These are phyloP conservation scores for Anguilla obscura DNA, from an alignment of 2,797 vertebrate species.

Conservation along the genomic window DNA sequence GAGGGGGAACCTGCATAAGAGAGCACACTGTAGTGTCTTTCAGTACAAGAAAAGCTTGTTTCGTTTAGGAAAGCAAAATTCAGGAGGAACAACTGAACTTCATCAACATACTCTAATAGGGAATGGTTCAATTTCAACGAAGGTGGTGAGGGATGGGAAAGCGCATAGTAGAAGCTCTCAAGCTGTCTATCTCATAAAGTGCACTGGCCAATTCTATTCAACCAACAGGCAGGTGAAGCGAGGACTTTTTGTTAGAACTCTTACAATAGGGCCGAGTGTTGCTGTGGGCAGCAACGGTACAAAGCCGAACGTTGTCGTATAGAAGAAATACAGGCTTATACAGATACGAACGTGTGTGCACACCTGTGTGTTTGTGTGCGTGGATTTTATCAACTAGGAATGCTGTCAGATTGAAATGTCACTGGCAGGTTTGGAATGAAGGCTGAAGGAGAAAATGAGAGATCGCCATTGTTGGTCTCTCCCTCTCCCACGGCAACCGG, in stretches of 20 bases:
- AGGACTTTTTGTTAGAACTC: background rate
- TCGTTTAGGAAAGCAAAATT: background rate
- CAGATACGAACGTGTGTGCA: background rate
- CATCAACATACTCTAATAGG: background rate
- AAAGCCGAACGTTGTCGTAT: slow-evolving; percentile 11
- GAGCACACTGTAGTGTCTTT: slow-evolving; percentile 7
- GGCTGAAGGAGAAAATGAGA: slow-evolving; percentile 8
- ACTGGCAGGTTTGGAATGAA: slow-evolving; percentile 30
- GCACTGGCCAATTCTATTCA: slow-evolving; percentile 29
- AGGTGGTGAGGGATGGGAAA: background rate
- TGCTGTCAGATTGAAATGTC: slow-evolving; percentile 41
- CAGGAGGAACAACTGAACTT: slow-evolving; percentile 9
- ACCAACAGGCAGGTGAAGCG: background rate
- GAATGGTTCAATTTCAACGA: background rate
- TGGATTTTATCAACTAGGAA: slow-evolving; percentile 21
- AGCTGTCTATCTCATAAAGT: slow-evolving; percentile 24
- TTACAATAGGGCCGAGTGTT: background rate
- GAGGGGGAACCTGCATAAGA: background rate
- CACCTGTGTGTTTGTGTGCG: slow-evolving; percentile 17
- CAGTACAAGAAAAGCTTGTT: background rate
- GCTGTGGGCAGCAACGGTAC: background rate
- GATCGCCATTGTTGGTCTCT: slow-evolving; percentile 30
- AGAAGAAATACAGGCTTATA: slow-evolving; percentile 20
- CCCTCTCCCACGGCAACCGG: background rate
- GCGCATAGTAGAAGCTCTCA: background rate